These are phyloP conservation scores for Carassius gibelio DNA, from an alignment of 2,113 vertebrate genomes.

Conservation along the genomic window DNA sequence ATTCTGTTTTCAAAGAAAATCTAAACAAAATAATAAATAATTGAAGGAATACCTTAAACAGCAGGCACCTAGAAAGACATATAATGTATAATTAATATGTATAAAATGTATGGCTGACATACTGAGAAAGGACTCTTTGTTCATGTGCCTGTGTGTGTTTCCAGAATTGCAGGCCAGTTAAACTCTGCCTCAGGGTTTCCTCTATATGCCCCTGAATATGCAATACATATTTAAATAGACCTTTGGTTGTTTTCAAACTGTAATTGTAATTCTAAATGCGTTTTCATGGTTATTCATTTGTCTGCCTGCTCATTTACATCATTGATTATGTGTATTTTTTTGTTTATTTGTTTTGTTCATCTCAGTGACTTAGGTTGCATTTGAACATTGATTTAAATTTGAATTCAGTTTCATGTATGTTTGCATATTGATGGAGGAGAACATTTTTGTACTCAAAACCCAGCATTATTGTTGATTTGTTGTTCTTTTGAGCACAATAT, in stretches of 20 bases:
- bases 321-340: not conserved
- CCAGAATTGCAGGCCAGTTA: conserved; percentile 16
- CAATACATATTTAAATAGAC: conserved; percentile 41
- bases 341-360: not conserved
- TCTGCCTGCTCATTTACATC: not conserved
- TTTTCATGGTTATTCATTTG: conserved; percentile 2
- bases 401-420: not conserved
- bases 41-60: not conserved
- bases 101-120: conserved; percentile 13
- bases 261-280: conserved; percentile 31
- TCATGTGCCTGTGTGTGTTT: conserved; percentile 16
- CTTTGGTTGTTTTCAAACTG: conserved; percentile 32
- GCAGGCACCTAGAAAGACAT: not conserved
- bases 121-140: not conserved
- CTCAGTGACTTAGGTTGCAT: not conserved
- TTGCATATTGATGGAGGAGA: not conserved
- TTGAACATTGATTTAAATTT: not conserved
- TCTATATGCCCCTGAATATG: conserved; percentile 28
- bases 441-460: not conserved
- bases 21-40: not conserved
- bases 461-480: not conserved
- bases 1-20: not conserved
- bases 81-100: conserved; percentile 16
- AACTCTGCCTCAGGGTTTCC: conserved; percentile 37
- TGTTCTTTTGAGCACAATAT: not conserved